These are phyloP conservation scores for Isotomurus palustris DNA, from an alignment of 2,888 invertebrate species.

Conservation along the genomic window DNA sequence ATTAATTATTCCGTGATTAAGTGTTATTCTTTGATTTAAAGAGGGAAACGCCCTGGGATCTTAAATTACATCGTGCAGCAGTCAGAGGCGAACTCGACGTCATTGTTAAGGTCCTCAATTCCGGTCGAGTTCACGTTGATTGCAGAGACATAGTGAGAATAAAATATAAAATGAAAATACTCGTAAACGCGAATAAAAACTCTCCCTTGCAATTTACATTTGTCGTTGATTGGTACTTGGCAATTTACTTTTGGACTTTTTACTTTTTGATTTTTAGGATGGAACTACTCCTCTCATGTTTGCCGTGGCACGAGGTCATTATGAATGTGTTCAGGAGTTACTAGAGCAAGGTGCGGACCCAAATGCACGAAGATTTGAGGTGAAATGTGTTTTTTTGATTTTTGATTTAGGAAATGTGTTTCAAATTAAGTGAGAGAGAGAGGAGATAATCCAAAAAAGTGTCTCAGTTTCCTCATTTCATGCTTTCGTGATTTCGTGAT, in stretches of 20 bases:
- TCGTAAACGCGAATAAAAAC: too few species aligned
- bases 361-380: constrained; percentile 68
- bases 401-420: not conserved
- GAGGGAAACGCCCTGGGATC: constrained; percentile 91
- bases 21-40: constrained; percentile 50
- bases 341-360: constrained; percentile 89
- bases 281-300: constrained; percentile 90
- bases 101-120: constrained; percentile 75
- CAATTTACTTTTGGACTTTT: not conserved
- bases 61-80: constrained; percentile 86
- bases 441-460: too few species aligned
- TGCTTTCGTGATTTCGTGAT: too few species aligned
- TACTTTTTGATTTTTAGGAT: constrained; percentile 60
- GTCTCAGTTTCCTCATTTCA: too few species aligned
- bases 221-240: not conserved
- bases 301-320: constrained; percentile 84
- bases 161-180: too few species aligned
- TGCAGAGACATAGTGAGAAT: constrained; percentile 70
- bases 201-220: too few species aligned
- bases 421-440: not conserved
- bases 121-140: constrained; percentile 90
- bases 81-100: constrained; percentile 75
- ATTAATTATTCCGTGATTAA: not conserved
- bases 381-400: constrained; percentile 3
- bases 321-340: constrained; percentile 78